These are phyloP conservation scores for Dicerorhinus sumatrensis DNA, from an alignment of 2,113 vertebrate species.

Conservation along the genomic window DNA sequence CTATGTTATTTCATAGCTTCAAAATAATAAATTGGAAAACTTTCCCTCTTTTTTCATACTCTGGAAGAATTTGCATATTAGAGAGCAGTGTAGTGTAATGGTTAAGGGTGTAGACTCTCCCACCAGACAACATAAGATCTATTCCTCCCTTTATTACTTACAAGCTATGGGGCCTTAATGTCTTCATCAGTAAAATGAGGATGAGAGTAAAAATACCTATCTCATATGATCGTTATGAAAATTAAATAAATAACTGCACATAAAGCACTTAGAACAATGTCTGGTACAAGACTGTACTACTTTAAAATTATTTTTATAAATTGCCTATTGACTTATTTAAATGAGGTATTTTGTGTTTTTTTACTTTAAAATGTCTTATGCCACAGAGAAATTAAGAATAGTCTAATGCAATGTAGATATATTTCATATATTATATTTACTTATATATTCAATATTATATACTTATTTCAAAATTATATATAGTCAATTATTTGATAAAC, in stretches of 20 bases:
- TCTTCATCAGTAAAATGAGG: neutral
- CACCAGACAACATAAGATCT: neutral
- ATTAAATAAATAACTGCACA: neutral
- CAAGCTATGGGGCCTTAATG: neutral
- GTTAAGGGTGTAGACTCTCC: neutral
- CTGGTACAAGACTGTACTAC: neutral
- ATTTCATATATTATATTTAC: neutral
- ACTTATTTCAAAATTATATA: neutral
- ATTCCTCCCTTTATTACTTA: neutral
- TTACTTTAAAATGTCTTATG: neutral
- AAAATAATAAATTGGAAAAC: neutral
- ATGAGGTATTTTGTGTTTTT: neutral
- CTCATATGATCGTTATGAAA: neutral
- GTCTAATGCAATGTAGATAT: neutral
- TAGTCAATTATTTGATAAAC: neutral
- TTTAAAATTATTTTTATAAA: conserved; percentile 21
- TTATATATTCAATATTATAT: neutral
- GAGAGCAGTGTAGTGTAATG: neutral
- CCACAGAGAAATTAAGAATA: neutral
- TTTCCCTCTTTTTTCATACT: neutral
- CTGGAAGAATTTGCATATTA: neutral
- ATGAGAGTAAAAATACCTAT: neutral
- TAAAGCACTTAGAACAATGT: neutral
- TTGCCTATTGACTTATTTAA: neutral
- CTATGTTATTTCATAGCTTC: neutral